These are phyloP conservation scores for Corvus hawaiiensis DNA, from an alignment of 2,113 vertebrate genomes.

Conservation along the genomic window DNA sequence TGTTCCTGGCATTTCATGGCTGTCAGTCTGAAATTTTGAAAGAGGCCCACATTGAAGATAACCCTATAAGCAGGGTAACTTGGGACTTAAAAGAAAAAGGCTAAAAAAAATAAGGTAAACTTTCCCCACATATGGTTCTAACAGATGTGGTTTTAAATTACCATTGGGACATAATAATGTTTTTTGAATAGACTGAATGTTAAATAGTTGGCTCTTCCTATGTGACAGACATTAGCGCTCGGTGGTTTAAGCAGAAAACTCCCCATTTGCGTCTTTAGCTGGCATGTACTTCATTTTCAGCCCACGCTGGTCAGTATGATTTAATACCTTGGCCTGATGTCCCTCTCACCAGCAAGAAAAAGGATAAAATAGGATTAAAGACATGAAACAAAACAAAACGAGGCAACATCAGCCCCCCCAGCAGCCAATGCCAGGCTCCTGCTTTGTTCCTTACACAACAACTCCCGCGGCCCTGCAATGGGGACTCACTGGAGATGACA, in stretches of 20 bases:
- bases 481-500: conserved; percentile 65
- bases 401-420: not conserved
- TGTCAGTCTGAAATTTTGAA: conserved; percentile 45
- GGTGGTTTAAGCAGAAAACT: not conserved
- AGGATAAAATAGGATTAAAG: conserved; percentile 18
- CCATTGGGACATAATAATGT: conserved; percentile 44
- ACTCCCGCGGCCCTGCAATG: conserved; percentile 11
- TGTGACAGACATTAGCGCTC: not conserved
- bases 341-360: not conserved
- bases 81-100: not conserved
- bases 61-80: not conserved
- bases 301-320: not conserved
- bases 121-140: conserved; percentile 10
- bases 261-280: not conserved
- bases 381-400: not conserved
- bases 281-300: not conserved
- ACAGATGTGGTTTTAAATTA: conserved; percentile 57
- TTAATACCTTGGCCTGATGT: conserved; percentile 19
- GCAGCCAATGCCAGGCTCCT: conserved; percentile 3
- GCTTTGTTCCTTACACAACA: conserved; percentile 48
- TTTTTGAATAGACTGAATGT: conserved; percentile 39
- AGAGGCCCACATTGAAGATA: conserved; percentile 3
- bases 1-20: conserved; percentile 29
- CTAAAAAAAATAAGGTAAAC: not conserved
- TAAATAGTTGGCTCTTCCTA: conserved; percentile 51